Evolutionary conservation across 2,888 invertebrate genomes (phyloP), one percentile per base, ranked within the genome.

Genomic region (Baronia brevicornis): DNA sequence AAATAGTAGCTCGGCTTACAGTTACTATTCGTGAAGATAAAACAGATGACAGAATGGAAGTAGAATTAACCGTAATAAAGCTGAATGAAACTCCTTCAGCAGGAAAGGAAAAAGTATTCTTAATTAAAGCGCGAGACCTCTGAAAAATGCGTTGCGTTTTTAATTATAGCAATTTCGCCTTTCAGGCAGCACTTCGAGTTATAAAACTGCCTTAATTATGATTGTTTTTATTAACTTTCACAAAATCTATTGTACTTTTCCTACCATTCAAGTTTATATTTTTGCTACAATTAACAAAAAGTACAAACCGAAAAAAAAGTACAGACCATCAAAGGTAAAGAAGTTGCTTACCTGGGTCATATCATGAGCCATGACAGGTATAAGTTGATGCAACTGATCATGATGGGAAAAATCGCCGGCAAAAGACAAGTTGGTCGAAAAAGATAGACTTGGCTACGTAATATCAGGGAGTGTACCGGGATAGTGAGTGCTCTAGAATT

Each of bases 21-120:
- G n/a, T n/a, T n/a, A n/a, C n/a, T n/a, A n/a, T 19, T 19, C 3
- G 7, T 3, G 7, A 3, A 10, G 22, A 22, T 4, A 22, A 4
- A 68, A 59, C 57, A 60, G 57, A 70, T 61, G 63, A 67, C 60
- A 55, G 50, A 59, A 51, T 51, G 54, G 53, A 43, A 32, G 31
- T 31, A 48, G 53, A 55, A 68, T 70, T 65, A 62, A 67, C 68
- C 57, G 60, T 72, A 66, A 75, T 74, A 71, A 74, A 67, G 67
- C 58, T 47, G 51, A 62, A 61, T 51, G 62, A 59, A 70, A 72
- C 66, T 71, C 65, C 58, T 66, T 63, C 53, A 52, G 50, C 45
- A 53, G 55, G 52, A 61, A 60, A 52, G 51, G 52, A 54, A 63
- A 67, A 69, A 69, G 55, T 60, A 62, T 65, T 64, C 68, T 68